A percentile compares a stretch with the other conserved stretches of the same genome.
These are phyloP conservation scores for Sminthopsis crassicaudata DNA, from an alignment of 2,113 vertebrate species.

Conservation along the genomic window DNA sequence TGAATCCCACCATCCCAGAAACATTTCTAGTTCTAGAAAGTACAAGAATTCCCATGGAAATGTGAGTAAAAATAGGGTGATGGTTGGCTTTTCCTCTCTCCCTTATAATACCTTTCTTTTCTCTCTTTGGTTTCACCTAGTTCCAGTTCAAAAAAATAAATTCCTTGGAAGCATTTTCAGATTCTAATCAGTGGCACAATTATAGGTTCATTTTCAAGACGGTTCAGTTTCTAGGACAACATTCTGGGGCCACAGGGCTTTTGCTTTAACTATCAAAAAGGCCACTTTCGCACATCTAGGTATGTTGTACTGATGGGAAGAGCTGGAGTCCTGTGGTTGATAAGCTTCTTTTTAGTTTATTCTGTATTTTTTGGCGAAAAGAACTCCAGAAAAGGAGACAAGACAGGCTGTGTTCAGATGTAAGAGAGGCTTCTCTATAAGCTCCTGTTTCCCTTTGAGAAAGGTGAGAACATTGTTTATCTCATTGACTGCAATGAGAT, in stretches of 20 bases:
- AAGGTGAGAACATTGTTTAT: conserved; percentile 36
- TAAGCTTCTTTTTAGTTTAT: neutral
- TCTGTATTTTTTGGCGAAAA: neutral
- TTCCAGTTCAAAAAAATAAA: neutral
- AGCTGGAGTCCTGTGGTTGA: neutral
- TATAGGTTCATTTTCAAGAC: neutral
- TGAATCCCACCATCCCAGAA: neutral
- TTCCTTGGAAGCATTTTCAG: neutral
- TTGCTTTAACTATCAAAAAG: neutral
- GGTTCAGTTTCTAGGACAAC: neutral
- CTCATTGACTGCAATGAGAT: conserved; percentile 57
- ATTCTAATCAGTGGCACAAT: neutral
- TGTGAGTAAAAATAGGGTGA: neutral
- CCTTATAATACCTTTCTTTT: neutral
- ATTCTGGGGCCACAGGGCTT: neutral
- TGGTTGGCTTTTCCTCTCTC: neutral
- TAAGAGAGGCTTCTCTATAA: neutral
- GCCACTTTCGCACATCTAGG: neutral
- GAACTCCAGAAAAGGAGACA: neutral
- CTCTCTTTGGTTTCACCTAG: neutral
- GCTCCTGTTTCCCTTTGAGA: conserved; percentile 47
- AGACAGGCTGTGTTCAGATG: neutral
- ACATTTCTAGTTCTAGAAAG: neutral
- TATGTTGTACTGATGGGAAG: neutral
- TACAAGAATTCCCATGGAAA: neutral